Conservation (phyloP, 2,888 invertebrate species). For the Tinea pellionella region DNA sequence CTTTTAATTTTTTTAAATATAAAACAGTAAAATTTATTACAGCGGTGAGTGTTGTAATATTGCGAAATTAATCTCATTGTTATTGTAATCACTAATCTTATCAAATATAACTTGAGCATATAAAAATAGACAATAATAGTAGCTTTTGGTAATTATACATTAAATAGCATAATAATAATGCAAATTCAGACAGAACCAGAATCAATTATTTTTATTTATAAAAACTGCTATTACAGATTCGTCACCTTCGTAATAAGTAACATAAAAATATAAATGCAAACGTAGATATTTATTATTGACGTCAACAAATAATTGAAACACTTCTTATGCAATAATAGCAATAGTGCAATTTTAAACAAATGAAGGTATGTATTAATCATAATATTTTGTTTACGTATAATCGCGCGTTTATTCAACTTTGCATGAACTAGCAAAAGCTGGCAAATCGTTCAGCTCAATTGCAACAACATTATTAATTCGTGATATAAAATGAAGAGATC, state of each 20-base stretch:
- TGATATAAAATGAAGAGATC: slow-evolving; percentile 23
- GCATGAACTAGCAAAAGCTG: neutral
- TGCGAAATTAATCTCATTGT: slow-evolving; percentile 4
- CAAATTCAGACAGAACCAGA: too few relatives aligned
- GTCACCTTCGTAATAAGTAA: neutral
- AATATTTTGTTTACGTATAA: neutral
- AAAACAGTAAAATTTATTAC: neutral
- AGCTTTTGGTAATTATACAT: too few relatives aligned
- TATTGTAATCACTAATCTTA: neutral
- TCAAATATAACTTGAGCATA: neutral
- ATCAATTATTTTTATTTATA: too few relatives aligned
- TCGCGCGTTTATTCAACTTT: neutral
- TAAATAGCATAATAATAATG: neutral
- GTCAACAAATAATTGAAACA: neutral
- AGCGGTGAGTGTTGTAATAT: neutral
- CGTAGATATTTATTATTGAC: slow-evolving; percentile 6
- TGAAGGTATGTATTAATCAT: too few relatives aligned
- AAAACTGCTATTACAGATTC: neutral
- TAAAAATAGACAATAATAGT: neutral
- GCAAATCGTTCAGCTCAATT: neutral
- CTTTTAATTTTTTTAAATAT: too few relatives aligned
- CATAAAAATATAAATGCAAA: neutral
- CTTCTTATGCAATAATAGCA: neutral
- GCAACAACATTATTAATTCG: neutral
- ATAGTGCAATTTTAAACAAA: neutral